A percentile compares a stretch with the other conserved stretches of the same genome.
phyloP scores from a whole-genome alignment of 2,797 vertebrate genomes.

The Coccyzus lansbergi region DNA sequence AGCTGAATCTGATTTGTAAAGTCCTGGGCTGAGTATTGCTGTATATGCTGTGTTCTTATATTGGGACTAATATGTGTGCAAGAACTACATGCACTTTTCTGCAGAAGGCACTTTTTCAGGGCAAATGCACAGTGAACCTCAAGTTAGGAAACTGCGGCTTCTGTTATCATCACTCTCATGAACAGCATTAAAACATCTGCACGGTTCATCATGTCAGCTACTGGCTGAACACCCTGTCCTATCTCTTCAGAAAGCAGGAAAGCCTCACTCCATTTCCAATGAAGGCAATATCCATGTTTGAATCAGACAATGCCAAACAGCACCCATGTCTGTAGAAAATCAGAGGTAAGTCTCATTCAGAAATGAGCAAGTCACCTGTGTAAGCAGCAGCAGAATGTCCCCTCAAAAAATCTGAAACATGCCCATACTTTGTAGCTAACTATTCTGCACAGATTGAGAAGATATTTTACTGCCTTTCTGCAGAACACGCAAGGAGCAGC shows the following conservation, averaged over 20 bases:
- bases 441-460: neutral
- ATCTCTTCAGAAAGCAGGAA: neutral
- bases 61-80: accelerated
- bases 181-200: neutral
- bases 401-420: neutral
- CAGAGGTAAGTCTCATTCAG: neutral
- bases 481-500: neutral
- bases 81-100: accelerated
- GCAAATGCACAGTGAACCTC: neutral
- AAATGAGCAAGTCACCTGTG: neutral
- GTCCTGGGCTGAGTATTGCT: neutral
- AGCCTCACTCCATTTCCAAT: neutral
- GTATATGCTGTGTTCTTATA: neutral
- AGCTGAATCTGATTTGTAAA: neutral
- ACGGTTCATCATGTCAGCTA: neutral
- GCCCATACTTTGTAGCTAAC: neutral
- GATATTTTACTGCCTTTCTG: neutral
- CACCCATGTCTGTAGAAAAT: neutral
- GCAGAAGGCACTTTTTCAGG: neutral
- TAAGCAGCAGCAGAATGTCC: neutral
- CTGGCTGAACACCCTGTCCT: neutral
- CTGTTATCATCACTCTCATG: neutral
- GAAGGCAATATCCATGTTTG: neutral
- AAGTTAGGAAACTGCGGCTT: neutral
- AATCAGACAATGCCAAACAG: neutral